phyloP scores from a whole-genome alignment of 2,888 invertebrate genomes.

The Venusia cambrica region DNA sequence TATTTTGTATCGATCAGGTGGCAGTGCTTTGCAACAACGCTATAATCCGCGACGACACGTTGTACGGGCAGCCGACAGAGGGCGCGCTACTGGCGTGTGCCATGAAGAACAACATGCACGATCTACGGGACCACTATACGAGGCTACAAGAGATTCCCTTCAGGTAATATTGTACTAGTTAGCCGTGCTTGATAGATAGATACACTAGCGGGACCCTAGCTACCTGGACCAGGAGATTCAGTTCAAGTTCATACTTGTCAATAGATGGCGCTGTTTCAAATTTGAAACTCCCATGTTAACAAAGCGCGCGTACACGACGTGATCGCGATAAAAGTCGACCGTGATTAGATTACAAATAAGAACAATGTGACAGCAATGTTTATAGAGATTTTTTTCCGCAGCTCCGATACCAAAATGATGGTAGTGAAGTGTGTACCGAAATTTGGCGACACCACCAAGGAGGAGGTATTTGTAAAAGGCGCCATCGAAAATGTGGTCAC shows the following conservation, averaged over 20 bases:
- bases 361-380: no score
- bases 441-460: conserved; percentile 86
- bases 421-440: conserved; percentile 95
- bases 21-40: conserved; percentile 98
- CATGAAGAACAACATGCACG: conserved; percentile 95
- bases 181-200: no score
- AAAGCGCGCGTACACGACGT: no score
- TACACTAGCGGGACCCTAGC: no score
- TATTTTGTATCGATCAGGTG: conserved; percentile 73
- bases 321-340: no score
- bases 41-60: conserved; percentile 88
- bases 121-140: conserved; percentile 88
- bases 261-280: no score
- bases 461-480: conserved; percentile 96
- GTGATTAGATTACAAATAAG: no score
- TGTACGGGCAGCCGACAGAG: conserved; percentile 98
- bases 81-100: conserved; percentile 96
- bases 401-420: conserved; percentile 99
- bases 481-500: conserved; percentile 95
- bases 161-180: no score
- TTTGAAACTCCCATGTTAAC: no score
- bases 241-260: no score
- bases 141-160: conserved; percentile 97
- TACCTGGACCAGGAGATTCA: no score
- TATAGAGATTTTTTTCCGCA: conserved; percentile 52